Conservation (phyloP, 2,888 invertebrate species). For the Nemapogon koenigi region DNA sequence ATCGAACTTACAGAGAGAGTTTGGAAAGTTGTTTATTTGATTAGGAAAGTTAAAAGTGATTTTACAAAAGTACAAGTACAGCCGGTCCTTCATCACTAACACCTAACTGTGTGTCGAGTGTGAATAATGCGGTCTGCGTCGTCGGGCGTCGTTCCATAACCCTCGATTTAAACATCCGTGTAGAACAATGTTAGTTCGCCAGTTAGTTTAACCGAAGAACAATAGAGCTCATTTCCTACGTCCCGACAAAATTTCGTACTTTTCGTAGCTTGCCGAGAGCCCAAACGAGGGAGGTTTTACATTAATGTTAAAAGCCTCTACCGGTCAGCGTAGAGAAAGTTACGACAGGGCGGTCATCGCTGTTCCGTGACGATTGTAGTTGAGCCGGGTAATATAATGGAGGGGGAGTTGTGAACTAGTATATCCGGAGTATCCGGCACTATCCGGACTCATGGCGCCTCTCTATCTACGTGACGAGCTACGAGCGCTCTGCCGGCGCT, state of each 20-base stretch:
- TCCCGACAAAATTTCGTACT: constrained; percentile 7
- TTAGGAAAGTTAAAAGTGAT: neutral
- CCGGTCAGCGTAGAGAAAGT: constrained; percentile 6
- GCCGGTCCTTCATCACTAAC: too few species aligned
- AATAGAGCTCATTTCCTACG: constrained; percentile 6
- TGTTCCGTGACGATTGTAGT: constrained; percentile 8
- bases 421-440: neutral
- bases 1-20: neutral
- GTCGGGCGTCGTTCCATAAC: constrained; percentile 1
- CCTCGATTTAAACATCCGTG: constrained; percentile 3
- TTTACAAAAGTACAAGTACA: too few species aligned
- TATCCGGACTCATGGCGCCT: constrained; percentile 7
- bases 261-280: constrained; percentile 3
- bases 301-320: constrained; percentile 10
- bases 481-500: constrained; percentile 2
- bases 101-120: too few species aligned
- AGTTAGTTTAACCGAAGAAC: neutral
- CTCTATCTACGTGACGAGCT: constrained; percentile 6
- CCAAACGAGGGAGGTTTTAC: constrained; percentile 10
- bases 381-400: constrained; percentile 5
- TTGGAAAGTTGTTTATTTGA: neutral
- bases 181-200: constrained; percentile 2
- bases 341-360: neutral
- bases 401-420: neutral
- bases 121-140: too few species aligned